phyloP scores from a whole-genome alignment of 2,113 vertebrate genomes.

The Tiliqua scincoides region DNA sequence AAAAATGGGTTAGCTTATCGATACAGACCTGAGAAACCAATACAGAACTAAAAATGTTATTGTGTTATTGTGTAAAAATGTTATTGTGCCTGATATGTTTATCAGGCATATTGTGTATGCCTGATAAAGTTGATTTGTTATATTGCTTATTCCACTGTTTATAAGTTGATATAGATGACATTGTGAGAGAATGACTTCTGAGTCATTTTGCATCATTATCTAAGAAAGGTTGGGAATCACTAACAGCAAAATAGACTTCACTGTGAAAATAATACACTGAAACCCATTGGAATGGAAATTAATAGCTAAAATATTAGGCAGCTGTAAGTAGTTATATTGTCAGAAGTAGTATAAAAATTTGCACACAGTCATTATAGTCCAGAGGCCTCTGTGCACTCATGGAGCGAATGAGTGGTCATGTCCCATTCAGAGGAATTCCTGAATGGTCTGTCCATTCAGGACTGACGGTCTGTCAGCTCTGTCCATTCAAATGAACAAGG shows the following conservation, averaged over 20 bases:
- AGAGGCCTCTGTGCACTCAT: background rate
- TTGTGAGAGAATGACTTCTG: conserved; percentile 28
- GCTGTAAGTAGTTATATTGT: conserved; percentile 25
- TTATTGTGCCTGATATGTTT: no score
- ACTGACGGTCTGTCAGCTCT: no score
- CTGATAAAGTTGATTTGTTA: conserved; percentile 46
- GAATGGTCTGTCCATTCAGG: no score
- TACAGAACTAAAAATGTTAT: conserved; percentile 39
- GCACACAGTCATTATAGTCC: background rate
- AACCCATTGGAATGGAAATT: conserved; percentile 23
- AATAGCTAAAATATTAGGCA: conserved; percentile 6
- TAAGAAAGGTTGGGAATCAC: conserved; percentile 10
- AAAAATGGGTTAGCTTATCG: conserved; percentile 64
- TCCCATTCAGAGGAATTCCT: conserved; percentile 34
- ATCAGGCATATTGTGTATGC: no score
- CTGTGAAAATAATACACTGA: conserved; percentile 6
- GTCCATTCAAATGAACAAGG: background rate
- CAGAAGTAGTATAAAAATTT: background rate
- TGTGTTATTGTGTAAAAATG: conserved; percentile 38
- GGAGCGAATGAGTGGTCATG: background rate
- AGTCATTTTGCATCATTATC: conserved; percentile 25
- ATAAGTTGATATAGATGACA: conserved; percentile 2
- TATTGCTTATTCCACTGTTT: conserved; percentile 66
- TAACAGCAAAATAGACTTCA: conserved; percentile 42
- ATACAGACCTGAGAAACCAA: conserved; percentile 70